Evolutionary conservation across 2,113 vertebrate species (phyloP).

Genomic region (Scatophagus argus): DNA sequence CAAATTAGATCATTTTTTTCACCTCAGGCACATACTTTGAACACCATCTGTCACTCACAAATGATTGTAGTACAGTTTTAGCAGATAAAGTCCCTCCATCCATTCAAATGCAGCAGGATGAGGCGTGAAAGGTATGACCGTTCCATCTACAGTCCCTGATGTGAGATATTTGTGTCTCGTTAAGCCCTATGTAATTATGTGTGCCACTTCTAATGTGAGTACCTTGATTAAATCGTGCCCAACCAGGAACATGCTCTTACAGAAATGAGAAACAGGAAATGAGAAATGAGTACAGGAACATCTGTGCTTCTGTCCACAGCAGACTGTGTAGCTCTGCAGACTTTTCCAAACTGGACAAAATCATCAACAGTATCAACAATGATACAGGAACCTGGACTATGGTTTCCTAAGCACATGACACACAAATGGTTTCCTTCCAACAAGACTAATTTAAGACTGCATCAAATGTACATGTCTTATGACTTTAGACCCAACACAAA

Average conservation of each 20-base stretch:
- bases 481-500: no score
- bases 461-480: no score
- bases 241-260: conserved; percentile 41
- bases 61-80: conserved; percentile 12
- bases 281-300: conserved; percentile 33
- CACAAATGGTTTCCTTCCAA: background rate
- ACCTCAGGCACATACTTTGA: conserved; percentile 5
- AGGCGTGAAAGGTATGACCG: conserved; percentile 63
- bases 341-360: background rate
- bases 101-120: conserved; percentile 33
- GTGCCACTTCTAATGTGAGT: conserved; percentile 52
- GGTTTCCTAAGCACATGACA: background rate
- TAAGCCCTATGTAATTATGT: conserved; percentile 60
- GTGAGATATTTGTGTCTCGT: conserved; percentile 61
- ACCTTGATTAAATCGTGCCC: conserved; percentile 66
- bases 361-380: background rate
- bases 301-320: conserved; percentile 19
- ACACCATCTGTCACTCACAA: conserved; percentile 45
- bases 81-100: conserved; percentile 16
- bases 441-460: background rate
- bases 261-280: no score
- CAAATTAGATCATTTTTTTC: conserved; percentile 9
- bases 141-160: conserved; percentile 64
- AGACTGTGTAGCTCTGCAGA: background rate
- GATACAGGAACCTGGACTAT: background rate